These are phyloP conservation scores for Lithobates pipiens DNA, from an alignment of 2,797 vertebrate genomes.

Conservation along the genomic window DNA sequence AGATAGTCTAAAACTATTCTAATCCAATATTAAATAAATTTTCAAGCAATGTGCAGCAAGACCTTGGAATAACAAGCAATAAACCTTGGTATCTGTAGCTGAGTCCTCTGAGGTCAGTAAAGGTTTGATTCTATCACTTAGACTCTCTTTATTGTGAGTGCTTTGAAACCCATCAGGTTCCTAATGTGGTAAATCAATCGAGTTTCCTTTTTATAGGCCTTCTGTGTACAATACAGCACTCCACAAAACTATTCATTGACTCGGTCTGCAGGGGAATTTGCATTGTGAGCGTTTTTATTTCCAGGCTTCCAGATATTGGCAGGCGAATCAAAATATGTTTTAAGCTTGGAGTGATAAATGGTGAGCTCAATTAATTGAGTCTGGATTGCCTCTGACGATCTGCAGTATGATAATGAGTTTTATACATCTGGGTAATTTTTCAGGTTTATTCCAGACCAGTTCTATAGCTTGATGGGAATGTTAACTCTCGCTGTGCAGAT, in stretches of 20 bases:
- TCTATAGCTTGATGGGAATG: constrained; percentile 23
- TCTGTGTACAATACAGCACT: constrained; percentile 63
- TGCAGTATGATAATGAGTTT: constrained; percentile 59
- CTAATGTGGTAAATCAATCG: constrained; percentile 63
- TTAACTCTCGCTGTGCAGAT: constrained; percentile 28
- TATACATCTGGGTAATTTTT: constrained; percentile 58
- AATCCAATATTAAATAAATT: constrained; percentile 47
- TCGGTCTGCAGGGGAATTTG: constrained; percentile 60
- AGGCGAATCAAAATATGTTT: constrained; percentile 62
- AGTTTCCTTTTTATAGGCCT: constrained; percentile 62
- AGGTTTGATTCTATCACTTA: constrained; percentile 64
- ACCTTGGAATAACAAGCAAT: constrained; percentile 53
- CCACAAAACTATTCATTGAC: constrained; percentile 64
- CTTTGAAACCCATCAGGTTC: constrained; percentile 62
- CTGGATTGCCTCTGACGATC: constrained; percentile 55
- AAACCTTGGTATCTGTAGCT: constrained; percentile 52
- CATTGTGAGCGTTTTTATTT: constrained; percentile 62
- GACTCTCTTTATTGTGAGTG: constrained; percentile 62
- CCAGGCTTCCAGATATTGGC: constrained; percentile 61
- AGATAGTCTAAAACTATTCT: constrained; percentile 37
- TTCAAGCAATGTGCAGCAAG: constrained; percentile 15
- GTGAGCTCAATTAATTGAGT: constrained; percentile 59
- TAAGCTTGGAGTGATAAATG: constrained; percentile 62
- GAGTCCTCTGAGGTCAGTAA: constrained; percentile 62
- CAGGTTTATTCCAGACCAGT: constrained; percentile 46